Conservation (phyloP, 2,113 vertebrate genomes). For the Seriola aureovittata region DNA sequence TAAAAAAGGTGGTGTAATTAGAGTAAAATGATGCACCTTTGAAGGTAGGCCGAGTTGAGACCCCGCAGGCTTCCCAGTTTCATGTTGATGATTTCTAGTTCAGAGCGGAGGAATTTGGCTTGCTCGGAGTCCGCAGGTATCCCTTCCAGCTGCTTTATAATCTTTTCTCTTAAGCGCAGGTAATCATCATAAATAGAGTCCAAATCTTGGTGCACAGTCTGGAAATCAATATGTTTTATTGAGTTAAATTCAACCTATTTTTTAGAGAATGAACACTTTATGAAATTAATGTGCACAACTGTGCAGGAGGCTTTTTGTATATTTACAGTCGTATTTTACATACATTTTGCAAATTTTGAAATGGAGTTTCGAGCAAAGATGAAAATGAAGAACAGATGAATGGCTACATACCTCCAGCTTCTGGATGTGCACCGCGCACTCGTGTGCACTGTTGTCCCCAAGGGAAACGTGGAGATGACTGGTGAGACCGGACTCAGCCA, state of each 20-base stretch:
- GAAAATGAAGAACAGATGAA: neutral
- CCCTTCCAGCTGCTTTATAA: constrained; percentile 79
- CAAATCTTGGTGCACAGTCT: constrained; percentile 80
- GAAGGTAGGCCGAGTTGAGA: constrained; percentile 89
- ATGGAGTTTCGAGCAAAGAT: neutral
- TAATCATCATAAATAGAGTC: constrained; percentile 81
- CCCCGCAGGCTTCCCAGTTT: constrained; percentile 91
- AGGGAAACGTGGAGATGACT: constrained; percentile 87
- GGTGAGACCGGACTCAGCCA: constrained; percentile 86
- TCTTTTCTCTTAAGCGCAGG: constrained; percentile 78
- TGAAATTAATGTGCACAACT: neutral
- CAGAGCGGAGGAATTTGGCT: constrained; percentile 83
- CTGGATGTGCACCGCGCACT: constrained; percentile 90
- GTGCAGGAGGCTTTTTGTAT: neutral
- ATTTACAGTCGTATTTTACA: neutral
- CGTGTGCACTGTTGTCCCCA: constrained; percentile 88
- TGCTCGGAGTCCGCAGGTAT: constrained; percentile 76
- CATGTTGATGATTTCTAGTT: constrained; percentile 90
- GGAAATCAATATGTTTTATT: neutral
- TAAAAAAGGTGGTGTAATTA: neutral
- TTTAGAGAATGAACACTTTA: neutral
- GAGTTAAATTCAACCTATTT: neutral
- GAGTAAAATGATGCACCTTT: constrained; percentile 85
- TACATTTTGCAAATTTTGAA: neutral
- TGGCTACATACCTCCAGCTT: constrained; percentile 87